phyloP scores from a whole-genome alignment of 2,888 invertebrate species.

The Ophion ventricosus region DNA sequence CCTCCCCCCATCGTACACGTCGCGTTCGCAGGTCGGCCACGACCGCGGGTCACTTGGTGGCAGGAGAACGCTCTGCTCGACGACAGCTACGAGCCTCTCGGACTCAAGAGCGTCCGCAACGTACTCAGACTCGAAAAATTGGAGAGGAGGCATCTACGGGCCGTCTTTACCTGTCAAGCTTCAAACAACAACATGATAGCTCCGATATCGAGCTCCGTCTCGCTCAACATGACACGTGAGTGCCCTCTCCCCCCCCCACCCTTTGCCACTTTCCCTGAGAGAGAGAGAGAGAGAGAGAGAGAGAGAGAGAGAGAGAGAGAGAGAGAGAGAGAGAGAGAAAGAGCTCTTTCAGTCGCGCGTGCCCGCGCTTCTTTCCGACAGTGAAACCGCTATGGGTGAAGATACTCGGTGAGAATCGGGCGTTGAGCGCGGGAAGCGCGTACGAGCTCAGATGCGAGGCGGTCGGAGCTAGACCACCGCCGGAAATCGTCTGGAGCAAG shows the following conservation, averaged over 20 bases:
- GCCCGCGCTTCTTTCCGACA: constrained; percentile 82
- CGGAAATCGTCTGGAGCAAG: constrained; percentile 92
- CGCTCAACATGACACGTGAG: constrained; percentile 91
- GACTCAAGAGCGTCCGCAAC: constrained; percentile 88
- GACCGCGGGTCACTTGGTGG: constrained; percentile 91
- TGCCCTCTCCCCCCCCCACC: too few species aligned
- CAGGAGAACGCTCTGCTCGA: constrained; percentile 89
- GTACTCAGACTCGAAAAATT: constrained; percentile 88
- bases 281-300: too few species aligned
- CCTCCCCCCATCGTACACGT: background rate
- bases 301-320: too few species aligned
- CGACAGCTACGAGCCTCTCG: constrained; percentile 88
- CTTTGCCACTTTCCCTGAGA: too few species aligned
- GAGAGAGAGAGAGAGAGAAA: too few species aligned
- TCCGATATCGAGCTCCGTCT: constrained; percentile 88
- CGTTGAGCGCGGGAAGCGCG: constrained; percentile 88
- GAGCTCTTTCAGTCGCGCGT: too few species aligned
- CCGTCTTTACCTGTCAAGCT: constrained; percentile 89
- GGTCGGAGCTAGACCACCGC: constrained; percentile 90
- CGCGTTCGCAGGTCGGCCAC: constrained; percentile 87
- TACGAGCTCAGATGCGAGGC: constrained; percentile 90
- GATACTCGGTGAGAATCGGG: constrained; percentile 88
- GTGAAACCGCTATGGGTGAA: constrained; percentile 90
- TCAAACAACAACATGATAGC: constrained; percentile 89
- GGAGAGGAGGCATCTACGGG: constrained; percentile 88